Evolutionary conservation across 1,140 invertebrate species (phyloP), one percentile per base, ranked within the genome.

Genomic region (Paraescarpia echinospica): DNA sequence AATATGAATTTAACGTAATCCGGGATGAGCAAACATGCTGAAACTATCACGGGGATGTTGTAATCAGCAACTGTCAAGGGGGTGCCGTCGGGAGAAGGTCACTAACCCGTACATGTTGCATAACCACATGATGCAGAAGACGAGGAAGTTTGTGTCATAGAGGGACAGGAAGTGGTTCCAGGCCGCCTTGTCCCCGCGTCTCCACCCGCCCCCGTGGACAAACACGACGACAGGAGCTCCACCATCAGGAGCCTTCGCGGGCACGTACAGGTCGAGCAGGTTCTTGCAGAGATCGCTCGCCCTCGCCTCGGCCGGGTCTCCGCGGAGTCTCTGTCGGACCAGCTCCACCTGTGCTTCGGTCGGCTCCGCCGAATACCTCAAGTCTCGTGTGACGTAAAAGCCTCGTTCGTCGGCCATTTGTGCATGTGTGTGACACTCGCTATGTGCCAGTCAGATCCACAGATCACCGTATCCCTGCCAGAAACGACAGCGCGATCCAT

Each of bases 161-260:
- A 90, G 89, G 8, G 90, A 90, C 9, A 90, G 89, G 35, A 92
- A 94, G 89, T 93, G 92, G 33, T 91, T 94, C 94, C 94, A 94
- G 18, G 93, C 93, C 33, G 59, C 35, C 89, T 93, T 93, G 35
- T 93, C 93, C 12, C 94, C 94, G 1, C 94, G 89, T 90, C 93
- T 92, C 94, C 94, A 94, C 1, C 94, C 94, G 34, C 94, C 94
- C 5, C 94, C 94, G 88, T 94, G 94, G 89, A 94, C 93, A 92
- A 94, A 94, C 48, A 94, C 35, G 48, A 93, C 94, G 5, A 94
- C 90, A 6, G 94, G 94, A 27, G 91, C 59, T 18, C 59, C 59
- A 2, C 59, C 59, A 77, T 27, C 59, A 2, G 59, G 1, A 8
- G 59, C 59, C 2, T 5, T 77, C 27, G 59, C 18, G 1, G 59